phyloP scores from a whole-genome alignment of 2,888 invertebrate genomes.

The Tiliacea citrago region DNA sequence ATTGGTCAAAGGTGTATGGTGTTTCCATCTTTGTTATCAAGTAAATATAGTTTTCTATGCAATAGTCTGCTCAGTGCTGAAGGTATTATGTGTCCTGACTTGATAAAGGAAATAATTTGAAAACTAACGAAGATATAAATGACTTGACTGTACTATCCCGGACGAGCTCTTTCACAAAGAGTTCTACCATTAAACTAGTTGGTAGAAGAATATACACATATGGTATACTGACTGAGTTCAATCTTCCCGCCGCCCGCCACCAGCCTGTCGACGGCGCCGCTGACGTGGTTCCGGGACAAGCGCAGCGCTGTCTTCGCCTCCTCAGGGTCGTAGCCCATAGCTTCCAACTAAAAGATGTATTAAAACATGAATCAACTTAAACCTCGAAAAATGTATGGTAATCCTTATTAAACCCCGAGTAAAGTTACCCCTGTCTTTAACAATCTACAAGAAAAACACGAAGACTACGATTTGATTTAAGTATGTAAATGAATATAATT shows the following conservation, averaged over 20 bases:
- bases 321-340: conserved; percentile 91
- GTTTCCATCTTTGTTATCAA: not conserved
- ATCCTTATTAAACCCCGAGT: no score
- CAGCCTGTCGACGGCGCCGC: conserved; percentile 91
- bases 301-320: conserved; percentile 90
- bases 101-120: not conserved
- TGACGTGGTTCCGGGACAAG: conserved; percentile 88
- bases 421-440: no score
- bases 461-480: not conserved
- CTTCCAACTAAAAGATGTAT: conserved; percentile 81
- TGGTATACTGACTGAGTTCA: conserved; percentile 59
- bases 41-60: not conserved
- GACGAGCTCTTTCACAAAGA: not conserved
- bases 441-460: not conserved
- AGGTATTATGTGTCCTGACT: not conserved
- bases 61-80: not conserved
- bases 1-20: not conserved
- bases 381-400: not conserved
- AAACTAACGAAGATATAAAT: not conserved
- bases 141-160: not conserved
- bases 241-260: conserved; percentile 81
- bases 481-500: no score
- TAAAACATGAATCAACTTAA: not conserved
- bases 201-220: not conserved
- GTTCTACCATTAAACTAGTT: not conserved